A percentile compares a stretch with the other conserved stretches of the same genome.
phyloP scores from a whole-genome alignment of 2,797 vertebrate species.

The Syngnathus acus region DNA sequence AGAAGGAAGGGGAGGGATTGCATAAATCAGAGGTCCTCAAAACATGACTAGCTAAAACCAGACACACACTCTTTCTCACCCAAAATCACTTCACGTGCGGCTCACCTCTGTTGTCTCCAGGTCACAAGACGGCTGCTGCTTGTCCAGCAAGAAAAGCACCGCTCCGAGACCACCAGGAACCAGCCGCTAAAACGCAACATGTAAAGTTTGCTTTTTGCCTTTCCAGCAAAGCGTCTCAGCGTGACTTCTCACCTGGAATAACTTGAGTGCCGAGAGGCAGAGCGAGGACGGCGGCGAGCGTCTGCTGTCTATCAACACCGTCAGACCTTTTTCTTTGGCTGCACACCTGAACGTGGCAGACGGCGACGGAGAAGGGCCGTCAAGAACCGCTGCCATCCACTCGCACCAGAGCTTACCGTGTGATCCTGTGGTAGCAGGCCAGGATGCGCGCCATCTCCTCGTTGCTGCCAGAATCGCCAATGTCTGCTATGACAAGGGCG shows the following conservation, averaged over 20 bases:
- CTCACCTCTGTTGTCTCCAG: slow-evolving; percentile 67
- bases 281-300: slow-evolving; percentile 45
- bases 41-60: background rate
- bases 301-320: slow-evolving; percentile 70
- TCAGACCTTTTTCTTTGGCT: slow-evolving; percentile 70
- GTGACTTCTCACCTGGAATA: slow-evolving; percentile 65
- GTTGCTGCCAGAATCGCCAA: slow-evolving; percentile 35
- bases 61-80: background rate
- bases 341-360: slow-evolving; percentile 41
- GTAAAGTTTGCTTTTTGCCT: slow-evolving; percentile 7
- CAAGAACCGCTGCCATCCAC: no score
- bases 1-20: background rate
- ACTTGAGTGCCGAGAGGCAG: slow-evolving; percentile 59
- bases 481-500: slow-evolving; percentile 57
- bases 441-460: slow-evolving; percentile 60
- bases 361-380: background rate
- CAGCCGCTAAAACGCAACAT: slow-evolving; percentile 42
- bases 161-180: slow-evolving; percentile 64
- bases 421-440: slow-evolving; percentile 67
- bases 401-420: slow-evolving; percentile 46
- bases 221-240: background rate
- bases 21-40: background rate
- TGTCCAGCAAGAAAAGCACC: slow-evolving; percentile 65
- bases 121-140: slow-evolving; percentile 51
- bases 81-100: background rate